Percentiles rank a stretch among this genome's conserved stretches.
Evolutionary conservation across 92 coral and sea anemone species (phyloP).

Genomic region (Porites rus): DNA sequence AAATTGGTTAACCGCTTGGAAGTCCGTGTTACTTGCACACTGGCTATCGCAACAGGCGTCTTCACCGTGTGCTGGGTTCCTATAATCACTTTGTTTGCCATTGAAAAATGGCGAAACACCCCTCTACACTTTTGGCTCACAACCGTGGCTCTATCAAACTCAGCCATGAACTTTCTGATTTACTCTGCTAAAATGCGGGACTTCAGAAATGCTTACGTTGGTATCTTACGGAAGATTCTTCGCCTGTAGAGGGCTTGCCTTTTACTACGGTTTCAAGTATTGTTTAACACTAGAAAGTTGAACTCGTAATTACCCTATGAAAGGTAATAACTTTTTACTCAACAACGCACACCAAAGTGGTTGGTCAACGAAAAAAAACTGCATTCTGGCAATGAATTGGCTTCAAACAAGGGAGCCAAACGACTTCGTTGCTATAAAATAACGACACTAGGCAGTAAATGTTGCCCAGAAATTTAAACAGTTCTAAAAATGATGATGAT

Average conservation of each 20-base stretch:
- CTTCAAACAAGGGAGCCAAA: no score
- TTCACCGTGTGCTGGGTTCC: conserved; percentile 50
- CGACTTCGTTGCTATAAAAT: no score
- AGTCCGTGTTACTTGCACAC: conserved; percentile 51
- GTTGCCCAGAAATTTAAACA: no score
- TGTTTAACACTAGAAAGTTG: no score
- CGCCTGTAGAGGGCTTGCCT: neutral
- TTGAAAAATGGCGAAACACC: neutral
- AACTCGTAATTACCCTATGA: no score
- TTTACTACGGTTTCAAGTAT: no score
- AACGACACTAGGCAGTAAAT: no score
- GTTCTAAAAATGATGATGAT: no score
- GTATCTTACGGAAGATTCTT: conserved; percentile 10
- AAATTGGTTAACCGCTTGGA: conserved; percentile 30
- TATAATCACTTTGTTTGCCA: neutral
- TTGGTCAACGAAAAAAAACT: no score
- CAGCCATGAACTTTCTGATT: conserved; percentile 63
- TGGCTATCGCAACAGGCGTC: conserved; percentile 39
- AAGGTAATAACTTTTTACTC: no score
- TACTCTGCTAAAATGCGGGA: conserved; percentile 35
- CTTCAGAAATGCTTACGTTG: conserved; percentile 30
- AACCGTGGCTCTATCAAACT: conserved; percentile 50
- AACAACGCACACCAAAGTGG: no score
- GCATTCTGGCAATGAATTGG: no score
- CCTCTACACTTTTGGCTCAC: conserved; percentile 56